Evolutionary conservation across 2,797 vertebrate species (phyloP).

Genomic region (Delichon dasypus): DNA sequence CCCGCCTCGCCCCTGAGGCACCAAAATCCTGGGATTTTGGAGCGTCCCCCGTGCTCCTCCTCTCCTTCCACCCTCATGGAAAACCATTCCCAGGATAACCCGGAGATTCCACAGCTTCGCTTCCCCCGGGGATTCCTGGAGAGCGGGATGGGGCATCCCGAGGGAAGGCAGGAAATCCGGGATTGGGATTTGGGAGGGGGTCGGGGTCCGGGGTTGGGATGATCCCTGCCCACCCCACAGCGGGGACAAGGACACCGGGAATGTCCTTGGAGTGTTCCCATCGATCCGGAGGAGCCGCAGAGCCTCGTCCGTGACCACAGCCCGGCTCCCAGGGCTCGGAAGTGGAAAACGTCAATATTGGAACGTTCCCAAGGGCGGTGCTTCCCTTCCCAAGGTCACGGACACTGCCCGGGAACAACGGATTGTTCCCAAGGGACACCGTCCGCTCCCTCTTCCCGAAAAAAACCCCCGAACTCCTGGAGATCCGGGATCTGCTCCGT

Average conservation of each 20-base stretch:
- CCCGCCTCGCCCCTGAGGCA: fast-evolving
- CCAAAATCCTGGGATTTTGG: not conserved
- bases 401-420: too few species aligned
- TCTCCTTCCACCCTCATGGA: fast-evolving
- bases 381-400: not conserved
- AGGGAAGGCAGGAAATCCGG: fast-evolving
- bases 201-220: too few species aligned
- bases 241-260: not conserved
- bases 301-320: not conserved
- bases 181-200: not conserved
- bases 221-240: fast-evolving
- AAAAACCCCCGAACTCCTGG: not conserved
- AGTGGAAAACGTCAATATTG: not conserved
- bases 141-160: fast-evolving
- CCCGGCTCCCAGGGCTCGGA: not conserved
- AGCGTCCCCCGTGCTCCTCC: fast-evolving
- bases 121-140: not conserved
- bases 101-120: fast-evolving
- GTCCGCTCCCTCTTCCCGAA: fast-evolving
- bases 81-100: not conserved
- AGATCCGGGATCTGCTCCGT: too few species aligned
- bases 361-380: fast-evolving
- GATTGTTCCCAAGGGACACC: too few species aligned
- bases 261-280: not conserved
- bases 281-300: not conserved